Evolutionary conservation across 2,113 vertebrate species (phyloP).

Genomic region (Pterocles burchelli): DNA sequence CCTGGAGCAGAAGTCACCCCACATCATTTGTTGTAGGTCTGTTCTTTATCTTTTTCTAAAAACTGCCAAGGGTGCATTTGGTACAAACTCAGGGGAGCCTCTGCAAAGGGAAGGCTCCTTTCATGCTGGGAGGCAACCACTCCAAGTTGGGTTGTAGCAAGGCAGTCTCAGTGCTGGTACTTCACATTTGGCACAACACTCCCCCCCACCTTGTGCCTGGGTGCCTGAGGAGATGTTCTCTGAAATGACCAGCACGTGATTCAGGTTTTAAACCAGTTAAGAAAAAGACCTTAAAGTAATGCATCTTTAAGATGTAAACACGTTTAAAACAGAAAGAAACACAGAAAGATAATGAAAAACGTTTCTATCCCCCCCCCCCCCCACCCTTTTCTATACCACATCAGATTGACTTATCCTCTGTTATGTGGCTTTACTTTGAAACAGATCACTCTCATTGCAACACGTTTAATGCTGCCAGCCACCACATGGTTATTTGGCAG

Average conservation of each 20-base stretch:
- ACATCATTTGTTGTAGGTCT: neutral
- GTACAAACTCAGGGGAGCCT: neutral
- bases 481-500: slow-evolving; percentile 71
- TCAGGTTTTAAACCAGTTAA: neutral
- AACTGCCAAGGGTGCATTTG: neutral
- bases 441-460: slow-evolving; percentile 56
- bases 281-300: neutral
- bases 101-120: neutral
- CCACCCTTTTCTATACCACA: slow-evolving; percentile 26
- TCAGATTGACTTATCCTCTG: slow-evolving; percentile 45
- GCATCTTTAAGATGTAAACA: neutral
- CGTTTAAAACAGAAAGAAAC: slow-evolving; percentile 18
- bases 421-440: slow-evolving; percentile 69
- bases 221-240: neutral
- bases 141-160: neutral
- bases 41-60: neutral
- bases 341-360: slow-evolving; percentile 38
- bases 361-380: neutral
- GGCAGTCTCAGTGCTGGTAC: neutral
- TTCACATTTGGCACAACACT: neutral
- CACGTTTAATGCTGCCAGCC: slow-evolving; percentile 63
- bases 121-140: neutral
- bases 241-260: neutral
- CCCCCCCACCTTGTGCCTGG: accelerated
- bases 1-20: neutral